Evolutionary conservation across 2,113 vertebrate species (phyloP), one percentile per base, ranked within the genome.

Genomic region (Sapayoa aenigma): DNA sequence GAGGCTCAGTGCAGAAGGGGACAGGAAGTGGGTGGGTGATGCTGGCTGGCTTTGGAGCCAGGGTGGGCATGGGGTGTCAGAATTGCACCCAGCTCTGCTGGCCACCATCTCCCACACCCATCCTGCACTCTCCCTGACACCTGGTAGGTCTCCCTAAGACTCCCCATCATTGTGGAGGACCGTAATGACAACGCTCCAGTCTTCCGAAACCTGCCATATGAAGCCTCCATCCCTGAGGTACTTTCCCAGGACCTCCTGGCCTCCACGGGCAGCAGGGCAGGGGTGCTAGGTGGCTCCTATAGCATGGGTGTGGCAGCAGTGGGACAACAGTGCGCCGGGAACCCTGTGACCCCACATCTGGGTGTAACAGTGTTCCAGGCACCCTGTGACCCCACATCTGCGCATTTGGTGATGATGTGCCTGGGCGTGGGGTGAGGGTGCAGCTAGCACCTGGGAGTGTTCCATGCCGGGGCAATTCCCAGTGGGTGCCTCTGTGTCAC

Each of bases 91-190:
- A 69, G 27, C 21, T 90, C 42, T 60, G 35, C 56, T 6, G 5
- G 30, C 15, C 22, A 37, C 49, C 47, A 22, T 28, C 14, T 71
- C 55, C 27, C 2, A 6, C 16, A 23, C 24, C 19, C 33, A 55
- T 14, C 18, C 35, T 14, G 5, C 2, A 1, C 17, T 16, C 14
- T 81, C 60, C 50, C 65, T 87, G 42, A 59, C 39, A 69, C 41
- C 19, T 1, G 39, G 4, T 9, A 97, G 96, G 24, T 92, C 69
- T n/a, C 60, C 44, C n/a, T 0, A 37, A 93, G 6, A 37, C 14
- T 97, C 1, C 24, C 77, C 0, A 2, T 97, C 95, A 95, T 97
- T 2, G 95, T 96, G 77, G 94, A 97, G 11, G 96, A 97, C 33
- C 65, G 96, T n/a, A 97, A 97, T 0, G 96, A 97, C 96, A 97